Evolutionary conservation across 1,140 invertebrate genomes (phyloP), one percentile per base, ranked within the genome.

Genomic region (Euborellia annulipes): DNA sequence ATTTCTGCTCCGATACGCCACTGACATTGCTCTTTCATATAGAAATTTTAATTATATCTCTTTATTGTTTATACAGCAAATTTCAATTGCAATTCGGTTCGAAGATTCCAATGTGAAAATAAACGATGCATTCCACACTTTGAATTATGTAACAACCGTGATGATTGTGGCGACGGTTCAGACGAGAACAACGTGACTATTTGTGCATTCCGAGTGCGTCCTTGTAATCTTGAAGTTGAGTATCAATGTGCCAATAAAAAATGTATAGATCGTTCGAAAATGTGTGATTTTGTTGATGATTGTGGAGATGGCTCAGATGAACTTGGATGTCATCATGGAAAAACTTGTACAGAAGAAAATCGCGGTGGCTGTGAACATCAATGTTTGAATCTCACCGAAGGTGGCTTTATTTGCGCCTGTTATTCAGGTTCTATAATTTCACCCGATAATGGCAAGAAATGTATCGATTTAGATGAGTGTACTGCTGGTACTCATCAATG

Each of bases 321-420:
- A 66, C 66, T 79, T 41, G 90, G 90, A 36, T 96, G 91, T 58
- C 87, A 85, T 63, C 78, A 78, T 45, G 69, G 72, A 16, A 79
- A 77, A 47, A 72, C 73, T 2, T 92, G 88, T 60, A 72, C 73
- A 19, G 68, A 75, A n/a, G 55, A 59, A 1, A 75, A 72, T 36
- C 79, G 77, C 59, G 91, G 92, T n/a, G 89, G 90, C 0, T 97
- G 93, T 66, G 78, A 91, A 58, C 90, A 96, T 53, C 79, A 80
- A 47, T 97, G 93, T 56, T 81, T 82, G 36, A 85, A 90, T 58
- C 63, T 95, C 0, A 81, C 79, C 0, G 74, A 77, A 1, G 76
- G 77, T 13, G 87, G 85, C 2, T 92, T 88, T 61, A 86, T 91
- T 51, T 95, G 90, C 60, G 75, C 78, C 22, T 96, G 90, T 60